These are phyloP conservation scores for Catotricha subobsoleta DNA, from an alignment of 2,888 invertebrate genomes.

Conservation along the genomic window DNA sequence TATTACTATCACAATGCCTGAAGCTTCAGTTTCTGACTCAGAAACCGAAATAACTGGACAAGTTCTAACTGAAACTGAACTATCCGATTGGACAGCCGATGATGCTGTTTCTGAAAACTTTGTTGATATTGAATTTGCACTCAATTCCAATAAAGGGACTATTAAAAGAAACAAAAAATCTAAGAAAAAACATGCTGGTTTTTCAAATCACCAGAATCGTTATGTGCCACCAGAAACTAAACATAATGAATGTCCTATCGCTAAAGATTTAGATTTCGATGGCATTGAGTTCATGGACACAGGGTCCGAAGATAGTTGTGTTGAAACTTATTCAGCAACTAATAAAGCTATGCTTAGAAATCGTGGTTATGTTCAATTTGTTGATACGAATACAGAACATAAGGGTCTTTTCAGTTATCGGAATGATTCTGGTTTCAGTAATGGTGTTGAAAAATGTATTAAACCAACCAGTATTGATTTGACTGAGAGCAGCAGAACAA, in stretches of 20 bases:
- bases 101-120: conserved; percentile 61
- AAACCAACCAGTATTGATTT: conserved; percentile 22
- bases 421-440: neutral
- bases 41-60: conserved; percentile 51
- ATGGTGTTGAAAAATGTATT: conserved; percentile 5
- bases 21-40: conserved; percentile 36
- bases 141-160: conserved; percentile 33
- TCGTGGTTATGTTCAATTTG: conserved; percentile 48
- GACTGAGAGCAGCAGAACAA: conserved; percentile 12
- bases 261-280: conserved; percentile 41
- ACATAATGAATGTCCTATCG: conserved; percentile 26
- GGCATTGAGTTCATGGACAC: conserved; percentile 78
- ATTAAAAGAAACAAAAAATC: conserved; percentile 26
- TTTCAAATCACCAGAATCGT: conserved; percentile 29
- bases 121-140: conserved; percentile 42
- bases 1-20: conserved; percentile 11
- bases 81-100: conserved; percentile 80
- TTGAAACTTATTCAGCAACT: conserved; percentile 39
- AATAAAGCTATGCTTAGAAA: conserved; percentile 37
- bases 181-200: conserved; percentile 21
- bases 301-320: conserved; percentile 59
- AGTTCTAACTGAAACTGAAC: conserved; percentile 65
- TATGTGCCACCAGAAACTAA: conserved; percentile 29
- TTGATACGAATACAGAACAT: conserved; percentile 26
- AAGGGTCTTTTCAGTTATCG: neutral